A percentile compares a stretch with the other conserved stretches of the same genome.
These are phyloP conservation scores for Bradypus variegatus DNA, from an alignment of 2,797 vertebrate genomes.

Conservation along the genomic window DNA sequence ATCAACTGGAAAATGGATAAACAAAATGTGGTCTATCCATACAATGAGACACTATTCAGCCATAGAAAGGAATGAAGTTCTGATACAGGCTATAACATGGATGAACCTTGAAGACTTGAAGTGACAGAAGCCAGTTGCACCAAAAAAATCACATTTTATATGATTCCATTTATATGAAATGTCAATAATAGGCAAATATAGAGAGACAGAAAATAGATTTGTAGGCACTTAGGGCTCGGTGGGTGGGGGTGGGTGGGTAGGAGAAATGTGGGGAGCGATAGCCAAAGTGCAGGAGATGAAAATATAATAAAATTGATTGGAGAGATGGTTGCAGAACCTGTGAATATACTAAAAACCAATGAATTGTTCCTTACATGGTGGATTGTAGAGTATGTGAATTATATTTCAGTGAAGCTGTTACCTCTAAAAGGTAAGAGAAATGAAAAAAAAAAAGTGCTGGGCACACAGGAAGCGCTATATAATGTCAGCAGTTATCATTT, in stretches of 20 bases:
- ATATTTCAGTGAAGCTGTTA: background rate
- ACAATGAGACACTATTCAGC: background rate
- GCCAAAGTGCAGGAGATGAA: background rate
- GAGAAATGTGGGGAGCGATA: background rate
- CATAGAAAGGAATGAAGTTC: background rate
- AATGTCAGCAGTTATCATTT: background rate
- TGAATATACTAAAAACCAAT: background rate
- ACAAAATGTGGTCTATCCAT: background rate
- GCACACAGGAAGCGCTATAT: background rate
- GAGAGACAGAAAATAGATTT: background rate
- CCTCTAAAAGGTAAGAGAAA: too few species aligned
- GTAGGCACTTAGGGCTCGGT: background rate
- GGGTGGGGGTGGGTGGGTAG: background rate
- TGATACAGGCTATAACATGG: too few species aligned
- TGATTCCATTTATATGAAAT: background rate
- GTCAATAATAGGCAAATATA: background rate
- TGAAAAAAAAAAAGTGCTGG: background rate
- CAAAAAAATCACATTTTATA: background rate
- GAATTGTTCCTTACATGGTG: background rate
- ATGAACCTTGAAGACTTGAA: background rate
- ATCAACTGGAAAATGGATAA: too few species aligned
- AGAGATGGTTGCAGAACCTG: background rate
- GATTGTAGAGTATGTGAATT: background rate
- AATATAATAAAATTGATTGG: too few species aligned
- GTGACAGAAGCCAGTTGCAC: background rate